Percentiles rank a stretch among this genome's conserved stretches.
Evolutionary conservation across 2,113 vertebrate species (phyloP).

Genomic region (Trichechus manatus): DNA sequence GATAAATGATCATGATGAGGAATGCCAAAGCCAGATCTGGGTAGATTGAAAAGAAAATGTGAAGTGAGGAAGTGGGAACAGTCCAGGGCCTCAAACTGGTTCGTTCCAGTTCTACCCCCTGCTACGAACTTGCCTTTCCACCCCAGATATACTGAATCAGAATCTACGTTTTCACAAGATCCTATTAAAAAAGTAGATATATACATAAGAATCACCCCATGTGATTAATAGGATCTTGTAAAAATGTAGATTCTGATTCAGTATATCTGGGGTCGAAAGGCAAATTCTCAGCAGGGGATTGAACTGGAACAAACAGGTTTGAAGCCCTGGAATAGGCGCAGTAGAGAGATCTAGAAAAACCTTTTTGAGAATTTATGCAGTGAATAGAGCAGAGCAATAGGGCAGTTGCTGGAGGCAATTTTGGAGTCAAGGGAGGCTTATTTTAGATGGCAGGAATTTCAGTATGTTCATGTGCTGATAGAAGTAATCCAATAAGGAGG

Average conservation of each 20-base stretch:
- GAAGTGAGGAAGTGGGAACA: background rate
- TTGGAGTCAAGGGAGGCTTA: slow-evolving; percentile 3
- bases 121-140: too few species aligned
- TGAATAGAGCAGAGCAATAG: background rate
- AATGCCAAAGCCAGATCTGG: background rate
- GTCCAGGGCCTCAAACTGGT: background rate
- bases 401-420: background rate
- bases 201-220: too few species aligned
- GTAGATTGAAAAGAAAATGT: background rate
- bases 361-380: background rate
- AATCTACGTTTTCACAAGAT: too few species aligned
- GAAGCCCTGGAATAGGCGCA: background rate
- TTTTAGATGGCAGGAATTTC: slow-evolving; percentile 37
- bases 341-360: slow-evolving; percentile 16
- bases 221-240: too few species aligned
- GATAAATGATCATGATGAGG: background rate
- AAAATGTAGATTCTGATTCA: too few species aligned
- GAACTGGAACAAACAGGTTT: too few species aligned
- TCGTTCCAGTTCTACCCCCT: too few species aligned
- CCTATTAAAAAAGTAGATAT: too few species aligned
- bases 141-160: too few species aligned
- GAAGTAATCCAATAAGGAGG: background rate
- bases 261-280: too few species aligned
- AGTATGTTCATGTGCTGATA: slow-evolving; percentile 49
- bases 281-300: too few species aligned